Percentiles rank a stretch among this genome's conserved stretches.
Evolutionary conservation across 2,113 vertebrate genomes (phyloP).

Genomic region (Mesocricetus auratus): DNA sequence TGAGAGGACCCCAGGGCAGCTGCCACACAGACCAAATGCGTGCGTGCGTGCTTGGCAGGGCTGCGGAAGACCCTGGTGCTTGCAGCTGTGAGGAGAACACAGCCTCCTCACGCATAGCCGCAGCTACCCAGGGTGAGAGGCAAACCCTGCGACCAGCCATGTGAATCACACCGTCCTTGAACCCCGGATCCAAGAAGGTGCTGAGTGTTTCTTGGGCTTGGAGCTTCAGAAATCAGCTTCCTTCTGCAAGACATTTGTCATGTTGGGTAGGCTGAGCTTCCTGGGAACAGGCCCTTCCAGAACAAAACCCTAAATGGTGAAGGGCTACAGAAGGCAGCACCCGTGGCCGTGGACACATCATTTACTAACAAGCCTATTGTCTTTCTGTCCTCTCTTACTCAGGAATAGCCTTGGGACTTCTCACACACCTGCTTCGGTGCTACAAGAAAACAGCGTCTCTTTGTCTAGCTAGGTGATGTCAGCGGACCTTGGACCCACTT

Average conservation of each 20-base stretch:
- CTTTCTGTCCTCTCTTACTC: neutral
- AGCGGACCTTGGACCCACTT: neutral
- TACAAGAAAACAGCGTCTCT: neutral
- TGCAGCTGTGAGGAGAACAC: neutral
- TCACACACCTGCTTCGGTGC: neutral
- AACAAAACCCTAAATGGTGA: neutral
- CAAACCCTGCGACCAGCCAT: rapidly evolving
- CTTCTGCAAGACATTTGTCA: neutral
- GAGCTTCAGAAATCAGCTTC: neutral
- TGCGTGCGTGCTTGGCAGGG: neutral
- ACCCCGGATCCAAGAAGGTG: neutral
- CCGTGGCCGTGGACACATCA: neutral
- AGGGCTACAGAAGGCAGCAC: neutral
- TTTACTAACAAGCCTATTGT: neutral
- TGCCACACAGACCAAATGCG: rapidly evolving
- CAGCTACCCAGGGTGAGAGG: neutral
- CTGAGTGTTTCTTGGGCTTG: neutral
- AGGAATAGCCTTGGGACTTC: neutral
- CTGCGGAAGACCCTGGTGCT: rapidly evolving
- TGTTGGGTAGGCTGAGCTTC: neutral
- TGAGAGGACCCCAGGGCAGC: neutral
- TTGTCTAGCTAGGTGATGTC: neutral
- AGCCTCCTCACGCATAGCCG: rapidly evolving
- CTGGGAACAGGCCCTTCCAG: neutral
- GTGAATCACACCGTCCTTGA: rapidly evolving